Evolutionary conservation across 1,140 invertebrate genomes (phyloP).

Genomic region (Pomacea maculata): DNA sequence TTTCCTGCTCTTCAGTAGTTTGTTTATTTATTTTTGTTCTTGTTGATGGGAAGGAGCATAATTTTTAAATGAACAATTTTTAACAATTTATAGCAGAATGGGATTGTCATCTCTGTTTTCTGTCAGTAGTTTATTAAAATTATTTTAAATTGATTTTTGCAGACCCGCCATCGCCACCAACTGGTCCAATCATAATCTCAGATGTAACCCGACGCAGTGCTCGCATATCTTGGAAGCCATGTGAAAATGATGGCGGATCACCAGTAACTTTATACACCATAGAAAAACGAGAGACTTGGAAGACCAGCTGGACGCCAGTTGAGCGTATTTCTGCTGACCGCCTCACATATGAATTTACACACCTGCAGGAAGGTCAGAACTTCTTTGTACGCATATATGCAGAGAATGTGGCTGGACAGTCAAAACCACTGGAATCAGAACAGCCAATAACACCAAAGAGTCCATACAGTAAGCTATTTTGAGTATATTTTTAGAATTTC

Average conservation of each 20-base stretch:
- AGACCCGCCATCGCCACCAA: conserved; percentile 71
- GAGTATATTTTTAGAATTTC: background rate
- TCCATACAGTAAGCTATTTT: conserved; percentile 84
- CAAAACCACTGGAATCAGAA: conserved; percentile 73
- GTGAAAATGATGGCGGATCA: conserved; percentile 83
- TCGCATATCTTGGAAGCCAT: conserved; percentile 86
- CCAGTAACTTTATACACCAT: conserved; percentile 92
- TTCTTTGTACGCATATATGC: conserved; percentile 59
- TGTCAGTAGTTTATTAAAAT: background rate
- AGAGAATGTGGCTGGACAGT: conserved; percentile 60
- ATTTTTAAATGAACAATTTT: background rate
- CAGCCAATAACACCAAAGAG: conserved; percentile 90
- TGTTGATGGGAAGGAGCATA: background rate
- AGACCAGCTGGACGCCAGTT: conserved; percentile 46
- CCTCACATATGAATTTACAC: conserved; percentile 71
- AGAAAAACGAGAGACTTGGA: conserved; percentile 85
- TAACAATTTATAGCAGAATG: background rate
- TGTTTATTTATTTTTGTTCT: background rate
- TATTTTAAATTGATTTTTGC: conserved; percentile 11
- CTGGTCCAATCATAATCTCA: conserved; percentile 76
- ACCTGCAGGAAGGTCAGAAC: conserved; percentile 82
- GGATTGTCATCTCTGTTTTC: background rate
- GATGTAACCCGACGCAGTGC: conserved; percentile 70
- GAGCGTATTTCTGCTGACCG: conserved; percentile 66
- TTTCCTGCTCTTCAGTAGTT: background rate